phyloP scores from a whole-genome alignment of 1,140 invertebrate species.

The Euura lappo region DNA sequence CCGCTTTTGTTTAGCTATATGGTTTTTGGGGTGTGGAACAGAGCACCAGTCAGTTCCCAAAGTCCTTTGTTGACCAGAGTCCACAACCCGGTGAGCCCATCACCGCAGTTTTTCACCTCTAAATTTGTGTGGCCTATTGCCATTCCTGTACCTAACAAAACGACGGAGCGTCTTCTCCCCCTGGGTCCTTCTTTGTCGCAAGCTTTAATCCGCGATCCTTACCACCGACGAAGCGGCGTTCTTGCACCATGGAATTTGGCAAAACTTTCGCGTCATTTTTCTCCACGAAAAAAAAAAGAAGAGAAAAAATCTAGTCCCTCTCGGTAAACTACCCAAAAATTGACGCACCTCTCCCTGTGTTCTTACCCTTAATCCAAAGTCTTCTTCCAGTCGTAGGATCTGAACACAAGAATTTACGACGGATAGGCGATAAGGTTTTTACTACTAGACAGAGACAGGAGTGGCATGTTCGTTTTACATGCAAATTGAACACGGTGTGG shows the following conservation, averaged over 20 bases:
- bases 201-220: slow-evolving; percentile 8
- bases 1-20: not conserved
- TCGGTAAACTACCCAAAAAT: too few species aligned
- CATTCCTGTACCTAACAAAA: not conserved
- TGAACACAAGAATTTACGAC: not conserved
- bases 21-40: not conserved
- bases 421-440: not conserved
- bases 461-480: slow-evolving; percentile 3
- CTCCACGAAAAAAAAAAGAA: too few species aligned
- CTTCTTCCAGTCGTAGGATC: too few species aligned
- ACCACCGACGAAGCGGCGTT: not conserved
- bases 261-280: not conserved
- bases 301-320: too few species aligned
- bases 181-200: not conserved
- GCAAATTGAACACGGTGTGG: not conserved
- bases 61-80: not conserved
- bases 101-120: not conserved
- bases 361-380: too few species aligned
- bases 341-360: too few species aligned
- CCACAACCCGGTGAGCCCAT: not conserved
- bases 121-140: slow-evolving; percentile 14
- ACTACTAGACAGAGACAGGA: not conserved
- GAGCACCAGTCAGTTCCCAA: too few species aligned
- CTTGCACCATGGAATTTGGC: not conserved
- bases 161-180: not conserved